Conservation (phyloP, 1,140 invertebrate genomes). For the Aphelinus atriplicis region DNA sequence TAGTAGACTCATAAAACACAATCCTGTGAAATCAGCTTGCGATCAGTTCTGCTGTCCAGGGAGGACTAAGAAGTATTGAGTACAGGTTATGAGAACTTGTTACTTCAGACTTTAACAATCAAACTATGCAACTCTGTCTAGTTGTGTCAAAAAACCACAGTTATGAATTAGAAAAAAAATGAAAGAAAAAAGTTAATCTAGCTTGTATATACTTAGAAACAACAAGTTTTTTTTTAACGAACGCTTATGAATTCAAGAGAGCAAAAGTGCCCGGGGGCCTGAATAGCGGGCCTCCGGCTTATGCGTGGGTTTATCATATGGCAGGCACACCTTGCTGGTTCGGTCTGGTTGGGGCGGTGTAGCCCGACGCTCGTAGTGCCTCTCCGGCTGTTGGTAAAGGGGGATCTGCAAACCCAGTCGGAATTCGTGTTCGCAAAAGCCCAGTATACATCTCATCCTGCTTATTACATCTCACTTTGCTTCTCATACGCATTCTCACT, state of each 20-base stretch:
- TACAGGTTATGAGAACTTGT: constrained; percentile 46
- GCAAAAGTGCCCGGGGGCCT: constrained; percentile 39
- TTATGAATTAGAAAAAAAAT: constrained; percentile 42
- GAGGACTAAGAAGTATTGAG: constrained; percentile 48
- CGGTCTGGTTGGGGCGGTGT: constrained; percentile 67
- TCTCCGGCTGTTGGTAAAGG: constrained; percentile 68
- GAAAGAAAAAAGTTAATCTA: constrained; percentile 26
- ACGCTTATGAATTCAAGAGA: constrained; percentile 65
- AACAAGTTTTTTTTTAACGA: constrained; percentile 64
- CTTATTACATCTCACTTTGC: constrained; percentile 31
- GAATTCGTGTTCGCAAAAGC: constrained; percentile 61
- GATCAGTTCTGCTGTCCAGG: constrained; percentile 53
- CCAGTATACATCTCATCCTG: constrained; percentile 48
- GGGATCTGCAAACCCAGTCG: constrained; percentile 67
- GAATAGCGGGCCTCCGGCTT: constrained; percentile 30
- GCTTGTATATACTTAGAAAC: constrained; percentile 60
- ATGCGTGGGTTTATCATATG: constrained; percentile 41
- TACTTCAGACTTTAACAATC: constrained; percentile 51
- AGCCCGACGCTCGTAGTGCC: constrained; percentile 66
- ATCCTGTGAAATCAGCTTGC: constrained; percentile 35
- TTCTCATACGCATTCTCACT: no score
- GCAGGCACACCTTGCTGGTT: constrained; percentile 68
- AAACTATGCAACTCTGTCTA: constrained; percentile 56
- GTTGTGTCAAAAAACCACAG: constrained; percentile 51
- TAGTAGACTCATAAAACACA: neutral